These are phyloP conservation scores for Panagrolaimus sp. DNA, from an alignment of 1,140 invertebrate species.

Conservation along the genomic window DNA sequence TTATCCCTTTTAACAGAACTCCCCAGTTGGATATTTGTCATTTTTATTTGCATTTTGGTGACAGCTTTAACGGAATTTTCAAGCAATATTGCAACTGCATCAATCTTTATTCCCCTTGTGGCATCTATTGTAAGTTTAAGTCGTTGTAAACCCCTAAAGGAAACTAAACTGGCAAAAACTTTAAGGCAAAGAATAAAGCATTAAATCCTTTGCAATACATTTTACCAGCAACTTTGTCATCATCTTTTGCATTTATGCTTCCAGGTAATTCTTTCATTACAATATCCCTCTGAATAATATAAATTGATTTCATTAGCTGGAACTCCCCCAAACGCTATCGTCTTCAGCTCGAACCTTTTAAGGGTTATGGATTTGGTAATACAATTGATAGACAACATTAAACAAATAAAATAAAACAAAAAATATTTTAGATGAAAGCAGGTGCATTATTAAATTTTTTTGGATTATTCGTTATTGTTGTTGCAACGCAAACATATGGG, in stretches of 20 bases:
- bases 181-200: conserved; percentile 61
- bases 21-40: conserved; percentile 29
- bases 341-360: conserved; percentile 66
- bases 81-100: conserved; percentile 45
- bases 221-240: conserved; percentile 73
- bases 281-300: no score
- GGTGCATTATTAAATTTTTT: conserved; percentile 41
- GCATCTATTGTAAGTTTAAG: conserved; percentile 31
- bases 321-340: conserved; percentile 88
- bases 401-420: conserved; percentile 2
- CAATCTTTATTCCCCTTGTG: conserved; percentile 49
- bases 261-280: conserved; percentile 61
- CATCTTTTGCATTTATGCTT: conserved; percentile 72
- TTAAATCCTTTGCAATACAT: conserved; percentile 79
- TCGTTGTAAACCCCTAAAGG: background rate
- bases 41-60: conserved; percentile 30
- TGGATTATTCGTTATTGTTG: conserved; percentile 38
- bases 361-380: conserved; percentile 60
- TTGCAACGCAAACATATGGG: conserved; percentile 34
- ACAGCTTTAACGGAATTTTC: conserved; percentile 47
- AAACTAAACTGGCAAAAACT: conserved; percentile 13
- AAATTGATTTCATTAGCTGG: conserved; percentile 63
- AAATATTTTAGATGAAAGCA: conserved; percentile 46
- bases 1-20: conserved; percentile 23
- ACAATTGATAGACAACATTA: background rate